Evolutionary conservation across 2,797 vertebrate species (phyloP), one percentile per base, ranked within the genome.

Genomic region (Galagoides demidoff): DNA sequence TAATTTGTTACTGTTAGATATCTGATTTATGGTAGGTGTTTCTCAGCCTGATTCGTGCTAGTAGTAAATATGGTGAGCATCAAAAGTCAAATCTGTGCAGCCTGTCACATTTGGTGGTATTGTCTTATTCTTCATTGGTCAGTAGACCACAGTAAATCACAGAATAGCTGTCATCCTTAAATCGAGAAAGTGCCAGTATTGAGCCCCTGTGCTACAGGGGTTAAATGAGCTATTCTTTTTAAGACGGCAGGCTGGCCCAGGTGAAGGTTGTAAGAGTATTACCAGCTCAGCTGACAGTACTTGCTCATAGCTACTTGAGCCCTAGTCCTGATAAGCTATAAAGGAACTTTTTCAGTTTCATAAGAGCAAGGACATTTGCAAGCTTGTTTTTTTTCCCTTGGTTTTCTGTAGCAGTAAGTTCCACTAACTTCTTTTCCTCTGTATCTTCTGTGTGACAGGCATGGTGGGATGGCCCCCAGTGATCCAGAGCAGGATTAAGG

Each of bases 1-100:
- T 98, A 98, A 98, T 98, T 98, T 98, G 97, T 98, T 98, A 96
- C 97, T 95, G 95, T 98, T 98, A 97, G 97, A 97, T 98, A 98
- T 52, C 98, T 98, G 98, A 98, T 98, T 98, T 97, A 97, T 98
- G 97, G 98, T 98, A 97, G 96, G 96, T 23, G 9, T 97, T 97
- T 85, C 90, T 96, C 85, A 74, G 10, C 83, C 92, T 97, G 95
- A 59, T 81, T 97, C 91, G 1, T 95, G 13, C 70, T 85, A 74
- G 96, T 89, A 74, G 96, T 96, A 97, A 97, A 97, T 93, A 94
- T 79, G 87, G 89, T 82, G 85, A 97, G 79, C 14, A 11, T 97
- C 97, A 94, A 55, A 95, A 97, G 92, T 95, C 70, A 90, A 61
- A 84, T 92, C 92, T 79, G n/a, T 84, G 94, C 82, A 90, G 84